A percentile compares a stretch with the other conserved stretches of the same genome.
phyloP scores from a whole-genome alignment of 2,113 vertebrate genomes.

The Prunella fulvescens region DNA sequence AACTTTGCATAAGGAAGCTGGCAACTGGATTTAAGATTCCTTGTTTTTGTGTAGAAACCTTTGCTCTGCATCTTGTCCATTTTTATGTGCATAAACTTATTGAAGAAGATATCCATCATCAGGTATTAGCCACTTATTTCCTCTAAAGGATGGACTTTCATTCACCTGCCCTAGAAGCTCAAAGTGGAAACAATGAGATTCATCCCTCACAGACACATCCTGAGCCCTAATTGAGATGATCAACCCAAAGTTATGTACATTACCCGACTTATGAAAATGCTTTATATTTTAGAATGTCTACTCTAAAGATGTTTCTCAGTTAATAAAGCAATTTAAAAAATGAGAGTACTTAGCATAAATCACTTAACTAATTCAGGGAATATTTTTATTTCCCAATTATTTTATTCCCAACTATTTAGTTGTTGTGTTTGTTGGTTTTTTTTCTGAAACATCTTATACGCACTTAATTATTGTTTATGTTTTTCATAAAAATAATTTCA shows the following conservation, averaged over 20 bases:
- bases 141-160: background rate
- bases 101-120: background rate
- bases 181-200: background rate
- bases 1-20: background rate
- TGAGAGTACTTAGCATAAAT: background rate
- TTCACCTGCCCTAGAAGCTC: background rate
- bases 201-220: background rate
- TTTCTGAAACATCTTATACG: background rate
- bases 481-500: background rate
- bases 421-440: background rate
- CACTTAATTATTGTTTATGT: background rate
- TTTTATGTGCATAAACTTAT: background rate
- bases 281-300: background rate
- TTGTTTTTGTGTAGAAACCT: background rate
- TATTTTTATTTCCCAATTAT: background rate
- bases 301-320: background rate
- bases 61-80: background rate
- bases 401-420: background rate
- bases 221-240: background rate
- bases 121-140: background rate
- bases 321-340: background rate
- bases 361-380: background rate
- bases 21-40: background rate
- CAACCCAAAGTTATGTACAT: background rate
- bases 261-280: background rate